A percentile compares a stretch with the other conserved stretches of the same genome.
These are phyloP conservation scores for Paguma larvata DNA, from an alignment of 2,797 vertebrate genomes.

Conservation along the genomic window DNA sequence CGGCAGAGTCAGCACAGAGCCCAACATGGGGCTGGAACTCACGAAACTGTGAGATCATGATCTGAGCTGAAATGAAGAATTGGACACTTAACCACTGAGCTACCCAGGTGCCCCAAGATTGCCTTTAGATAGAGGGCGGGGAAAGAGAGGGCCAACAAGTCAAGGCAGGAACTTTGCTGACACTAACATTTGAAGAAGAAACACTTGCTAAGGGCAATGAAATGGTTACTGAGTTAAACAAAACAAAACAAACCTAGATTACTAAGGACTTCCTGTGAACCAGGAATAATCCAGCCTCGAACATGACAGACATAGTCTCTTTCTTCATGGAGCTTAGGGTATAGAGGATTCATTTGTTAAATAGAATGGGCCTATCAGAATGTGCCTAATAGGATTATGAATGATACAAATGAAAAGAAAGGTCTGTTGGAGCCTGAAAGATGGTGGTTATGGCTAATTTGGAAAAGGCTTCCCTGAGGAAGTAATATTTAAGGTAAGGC, in stretches of 20 bases:
- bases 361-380: neutral
- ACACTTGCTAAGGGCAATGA: neutral
- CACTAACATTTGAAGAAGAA: neutral
- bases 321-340: neutral
- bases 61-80: too few relatives aligned
- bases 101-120: neutral
- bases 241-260: constrained; percentile 9
- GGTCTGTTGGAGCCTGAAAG: neutral
- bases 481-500: neutral
- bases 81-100: too few relatives aligned
- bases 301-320: neutral
- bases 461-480: neutral
- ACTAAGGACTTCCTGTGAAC: neutral
- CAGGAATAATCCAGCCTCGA: neutral
- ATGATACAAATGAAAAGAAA: neutral
- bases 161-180: neutral
- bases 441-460: neutral
- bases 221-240: neutral
- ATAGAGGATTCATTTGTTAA: neutral
- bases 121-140: neutral
- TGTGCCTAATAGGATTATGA: neutral
- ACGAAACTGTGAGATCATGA: too few relatives aligned
- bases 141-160: neutral
- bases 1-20: too few relatives aligned
- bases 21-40: too few relatives aligned